Conservation (phyloP, 2,888 invertebrate genomes). For the Limulus polyphemus region DNA sequence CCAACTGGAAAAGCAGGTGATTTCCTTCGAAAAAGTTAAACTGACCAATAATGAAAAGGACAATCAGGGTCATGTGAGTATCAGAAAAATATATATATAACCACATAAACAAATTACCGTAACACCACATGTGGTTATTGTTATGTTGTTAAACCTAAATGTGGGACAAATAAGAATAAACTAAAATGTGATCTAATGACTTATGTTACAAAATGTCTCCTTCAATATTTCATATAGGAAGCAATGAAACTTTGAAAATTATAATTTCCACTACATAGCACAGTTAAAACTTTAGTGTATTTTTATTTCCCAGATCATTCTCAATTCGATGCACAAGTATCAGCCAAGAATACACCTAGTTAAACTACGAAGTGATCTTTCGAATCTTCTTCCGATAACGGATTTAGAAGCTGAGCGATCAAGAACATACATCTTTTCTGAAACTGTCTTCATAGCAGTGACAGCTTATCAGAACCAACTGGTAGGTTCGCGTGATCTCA, state of each 20-base stretch:
- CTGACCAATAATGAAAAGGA: slow-evolving; percentile 71
- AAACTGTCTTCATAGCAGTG: slow-evolving; percentile 96
- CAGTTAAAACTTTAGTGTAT: too few species aligned
- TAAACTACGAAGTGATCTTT: slow-evolving; percentile 31
- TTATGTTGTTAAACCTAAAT: too few species aligned
- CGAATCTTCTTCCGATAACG: slow-evolving; percentile 45
- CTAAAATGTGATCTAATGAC: too few species aligned
- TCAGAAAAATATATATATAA: background rate
- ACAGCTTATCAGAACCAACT: slow-evolving; percentile 99
- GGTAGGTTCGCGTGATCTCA: slow-evolving; percentile 44
- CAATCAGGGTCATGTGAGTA: slow-evolving; percentile 56
- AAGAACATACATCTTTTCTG: slow-evolving; percentile 92
- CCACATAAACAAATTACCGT: too few species aligned
- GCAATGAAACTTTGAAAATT: too few species aligned
- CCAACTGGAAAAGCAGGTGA: slow-evolving; percentile 60
- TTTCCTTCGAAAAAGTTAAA: slow-evolving; percentile 70
- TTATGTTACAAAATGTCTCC: too few species aligned
- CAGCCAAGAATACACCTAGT: slow-evolving; percentile 43
- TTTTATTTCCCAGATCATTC: slow-evolving; percentile 36
- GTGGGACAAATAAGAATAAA: too few species aligned
- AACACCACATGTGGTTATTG: too few species aligned
- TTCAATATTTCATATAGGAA: too few species aligned
- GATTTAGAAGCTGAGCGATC: slow-evolving; percentile 86
- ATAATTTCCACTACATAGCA: too few species aligned
- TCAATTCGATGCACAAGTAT: slow-evolving; percentile 45